Evolutionary conservation across 2,888 invertebrate species (phyloP), one percentile per base, ranked within the genome.

Genomic region (Octonoba sinensis): DNA sequence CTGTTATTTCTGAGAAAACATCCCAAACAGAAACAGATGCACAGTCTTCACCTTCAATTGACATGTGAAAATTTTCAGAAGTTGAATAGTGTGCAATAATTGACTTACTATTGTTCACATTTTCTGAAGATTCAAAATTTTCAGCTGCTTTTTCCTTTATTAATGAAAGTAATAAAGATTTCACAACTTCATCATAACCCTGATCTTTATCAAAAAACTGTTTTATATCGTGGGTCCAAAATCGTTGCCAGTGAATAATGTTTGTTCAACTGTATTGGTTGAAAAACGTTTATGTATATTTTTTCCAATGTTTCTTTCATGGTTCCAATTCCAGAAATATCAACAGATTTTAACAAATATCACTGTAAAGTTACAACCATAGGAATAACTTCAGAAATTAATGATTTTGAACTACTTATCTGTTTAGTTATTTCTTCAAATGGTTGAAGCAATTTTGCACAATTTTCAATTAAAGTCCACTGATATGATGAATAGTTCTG

Each of bases 361-460:
- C 16, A 1, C 6, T 64, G 36, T 46, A 64, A 46, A 44, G 64
- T 64, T 36, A 44, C 27, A 0, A 44, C 44, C n/a, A 66, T 66
- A 15, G 66, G 66, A n/a, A 47, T 66, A 22, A 47, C 66, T 15
- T 36, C 49, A 16, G 66, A 66, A 47, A 66, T 66, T 47, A 36
- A 49, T 12, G 44, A 47, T 22, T 49, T 66, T 66, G 66, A 1
- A 12, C 47, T 49, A 66, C 18, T 66, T 4, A 49, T 36, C 49
- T 66, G 22, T 51, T 46, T 66, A 18, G 20, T 64, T n/a, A 64
- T 64, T 27, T 64, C 64, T 46, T 64, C n/a, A 3, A 64, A 64
- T 12, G 44, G 44, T 24, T 6, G 6, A 22, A 64, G n/a, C 49
- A 46, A 51, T 15, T 20, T 47, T 66, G 49, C 18, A 51, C 16